Base-by-base conservation (phyloP, 2,797 vertebrate species). In the Helicolenus hilgendorfi region DNA sequence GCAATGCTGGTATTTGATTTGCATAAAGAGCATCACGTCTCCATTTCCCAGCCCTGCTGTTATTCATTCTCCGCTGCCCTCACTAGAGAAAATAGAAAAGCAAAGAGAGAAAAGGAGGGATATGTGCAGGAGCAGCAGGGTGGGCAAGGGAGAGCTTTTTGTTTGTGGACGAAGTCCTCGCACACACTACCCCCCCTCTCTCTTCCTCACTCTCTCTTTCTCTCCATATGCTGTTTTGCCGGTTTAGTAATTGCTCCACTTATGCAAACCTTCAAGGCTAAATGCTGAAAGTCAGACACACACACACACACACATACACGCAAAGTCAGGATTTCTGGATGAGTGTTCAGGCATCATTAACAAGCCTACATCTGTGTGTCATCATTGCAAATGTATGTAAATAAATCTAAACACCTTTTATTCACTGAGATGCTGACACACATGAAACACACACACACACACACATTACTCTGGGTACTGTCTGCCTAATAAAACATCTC, bases 11-110 rank as follows among this genome's bases (percentile, higher is more conserved):
- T 89, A 90, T 93, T 94, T 90, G 72, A 94, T 93, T 94, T 93
- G 81, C 89, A 92, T 92, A 91, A 92, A 91, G 82, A 92, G 86
- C 88, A 88, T 91, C 87, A 89, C 56, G 55, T 90, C 83, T 92
- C 89, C 81, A 86, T 94, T 89, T 94, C 87, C 93, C 88, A 93
- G 85, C 79, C 88, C 88, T 92, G 88, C 82, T 95, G 88, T 92
- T 94, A 85, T 86, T 93, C 85, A 87, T 87, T 91, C 88, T 92
- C 71, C 59, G 35, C 65, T 65, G 69, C 77, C 74, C 83, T 84
- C 76, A 31, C 69, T 22, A 59, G 77, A 80, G 82, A 80, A 88
- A 76, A 78, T 11, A 91, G 72, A 86, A 79, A 79, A 74, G 70
- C 70, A 58, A 78, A 85, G 83, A 80, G 45, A 67, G 63, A 35